A percentile compares a stretch with the other conserved stretches of the same genome.
Evolutionary conservation across 2,888 invertebrate genomes (phyloP).

Genomic region (Coecobrya sp.): DNA sequence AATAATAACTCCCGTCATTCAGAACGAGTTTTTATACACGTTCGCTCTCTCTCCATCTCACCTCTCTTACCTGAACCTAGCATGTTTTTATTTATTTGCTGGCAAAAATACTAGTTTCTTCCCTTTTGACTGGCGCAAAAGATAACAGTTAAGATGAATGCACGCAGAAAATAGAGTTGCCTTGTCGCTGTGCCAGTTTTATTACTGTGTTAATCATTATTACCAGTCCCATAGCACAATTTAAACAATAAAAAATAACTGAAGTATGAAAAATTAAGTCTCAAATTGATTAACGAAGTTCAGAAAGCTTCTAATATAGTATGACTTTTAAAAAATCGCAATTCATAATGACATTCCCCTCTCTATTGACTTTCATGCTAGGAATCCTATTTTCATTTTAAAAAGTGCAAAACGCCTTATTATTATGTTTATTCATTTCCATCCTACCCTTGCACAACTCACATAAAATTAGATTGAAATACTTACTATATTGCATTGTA

Average conservation of each 20-base stretch:
- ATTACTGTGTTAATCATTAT: too few relatives aligned
- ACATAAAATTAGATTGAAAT: slow-evolving; percentile 3
- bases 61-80: too few relatives aligned
- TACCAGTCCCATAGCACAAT: too few relatives aligned
- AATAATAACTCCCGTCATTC: slow-evolving; percentile 60
- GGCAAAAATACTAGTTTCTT: too few relatives aligned
- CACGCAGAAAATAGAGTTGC: too few relatives aligned
- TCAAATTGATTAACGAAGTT: neutral
- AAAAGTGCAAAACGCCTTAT: neutral
- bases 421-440: too few relatives aligned
- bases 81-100: neutral
- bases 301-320: neutral
- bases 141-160: too few relatives aligned
- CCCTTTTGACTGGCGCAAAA: too few relatives aligned
- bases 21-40: slow-evolving; percentile 58
- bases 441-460: neutral
- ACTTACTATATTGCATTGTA: neutral
- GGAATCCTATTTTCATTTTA: neutral
- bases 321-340: neutral
- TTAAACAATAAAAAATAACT: too few relatives aligned
- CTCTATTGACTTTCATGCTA: too few relatives aligned
- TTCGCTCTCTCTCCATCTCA: neutral
- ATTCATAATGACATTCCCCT: neutral
- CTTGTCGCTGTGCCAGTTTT: too few relatives aligned
- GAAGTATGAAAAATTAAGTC: too few relatives aligned